Percentiles rank a stretch among this genome's conserved stretches.
Evolutionary conservation across 2,113 vertebrate genomes (phyloP).

Genomic region (Myotis brandtii): DNA sequence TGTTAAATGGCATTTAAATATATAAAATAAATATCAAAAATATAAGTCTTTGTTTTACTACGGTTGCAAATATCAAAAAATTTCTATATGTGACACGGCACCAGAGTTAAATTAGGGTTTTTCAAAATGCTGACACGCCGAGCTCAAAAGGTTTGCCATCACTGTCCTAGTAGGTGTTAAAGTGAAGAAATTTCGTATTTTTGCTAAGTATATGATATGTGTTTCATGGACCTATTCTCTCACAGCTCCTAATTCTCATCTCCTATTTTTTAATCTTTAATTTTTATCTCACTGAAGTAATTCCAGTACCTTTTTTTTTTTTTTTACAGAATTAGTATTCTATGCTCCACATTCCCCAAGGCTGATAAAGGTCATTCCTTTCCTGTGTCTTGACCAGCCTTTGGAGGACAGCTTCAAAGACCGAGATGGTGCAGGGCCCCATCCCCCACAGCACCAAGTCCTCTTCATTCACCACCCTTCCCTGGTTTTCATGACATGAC

Average conservation of each 20-base stretch:
- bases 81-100: too few species aligned
- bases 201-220: background rate
- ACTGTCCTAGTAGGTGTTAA: background rate
- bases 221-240: background rate
- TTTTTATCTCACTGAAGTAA: slow-evolving; percentile 23
- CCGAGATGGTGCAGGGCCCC: background rate
- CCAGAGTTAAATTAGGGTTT: too few species aligned
- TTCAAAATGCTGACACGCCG: too few species aligned
- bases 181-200: background rate
- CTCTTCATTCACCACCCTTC: too few species aligned
- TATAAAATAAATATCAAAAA: too few species aligned
- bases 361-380: background rate
- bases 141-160: too few species aligned
- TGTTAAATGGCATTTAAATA: too few species aligned
- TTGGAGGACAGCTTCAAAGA: background rate
- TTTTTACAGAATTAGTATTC: background rate
- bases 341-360: background rate
- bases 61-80: too few species aligned
- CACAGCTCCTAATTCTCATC: background rate
- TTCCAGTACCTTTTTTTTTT: background rate
- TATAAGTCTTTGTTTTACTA: too few species aligned
- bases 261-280: background rate
- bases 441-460: background rate
- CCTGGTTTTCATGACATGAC: background rate
- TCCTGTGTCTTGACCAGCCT: background rate